Evolutionary conservation across 2,797 vertebrate genomes (phyloP), one percentile per base, ranked within the genome.

Genomic region (Diglossa cyanea): DNA sequence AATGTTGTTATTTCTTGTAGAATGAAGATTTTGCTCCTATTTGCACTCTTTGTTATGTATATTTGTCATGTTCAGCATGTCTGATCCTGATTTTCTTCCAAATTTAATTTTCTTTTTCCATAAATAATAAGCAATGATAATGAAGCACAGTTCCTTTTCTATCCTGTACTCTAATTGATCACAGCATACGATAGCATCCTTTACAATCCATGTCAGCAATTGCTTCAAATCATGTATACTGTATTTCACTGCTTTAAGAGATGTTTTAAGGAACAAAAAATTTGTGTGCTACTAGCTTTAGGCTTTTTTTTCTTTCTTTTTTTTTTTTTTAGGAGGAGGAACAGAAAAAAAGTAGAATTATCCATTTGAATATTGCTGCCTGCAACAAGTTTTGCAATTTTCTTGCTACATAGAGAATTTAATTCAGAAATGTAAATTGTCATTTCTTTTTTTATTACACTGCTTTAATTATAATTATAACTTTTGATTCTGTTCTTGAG

Each of bases 41-140:
- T 96, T 87, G 26, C 39, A 10, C 25, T 88, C 53, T 53, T 86
- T 92, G 48, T 79, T 74, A 65, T 40, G 31, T 61, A 20, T 42
- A 84, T 89, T 87, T 86, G 19, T 74, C 45, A 45, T 67, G n/a
- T 95, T 91, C 63, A 77, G 45, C 33, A 18, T 90, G 33, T 71
- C 82, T 76, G 33, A 70, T 88, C 47, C 12, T 62, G 44, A 6
- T 93, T 89, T 94, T 77, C 68, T 86, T 87, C 75, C 71, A 83
- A 76, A 74, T 92, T 79, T 87, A 2, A 25, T 90, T 91, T 74
- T 83, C 39, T 72, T 75, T 67, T 5, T 5, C 30, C 74, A 48
- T 76, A 82, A 96, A 82, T 82, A 82, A 66, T 79, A 71, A 94
- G 39, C 67, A 80, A 12, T 35, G 19, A 35, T 77, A 91, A 91